A percentile compares a stretch with the other conserved stretches of the same genome.
phyloP scores from a whole-genome alignment of 2,888 invertebrate genomes.

The Meloe dianella region DNA sequence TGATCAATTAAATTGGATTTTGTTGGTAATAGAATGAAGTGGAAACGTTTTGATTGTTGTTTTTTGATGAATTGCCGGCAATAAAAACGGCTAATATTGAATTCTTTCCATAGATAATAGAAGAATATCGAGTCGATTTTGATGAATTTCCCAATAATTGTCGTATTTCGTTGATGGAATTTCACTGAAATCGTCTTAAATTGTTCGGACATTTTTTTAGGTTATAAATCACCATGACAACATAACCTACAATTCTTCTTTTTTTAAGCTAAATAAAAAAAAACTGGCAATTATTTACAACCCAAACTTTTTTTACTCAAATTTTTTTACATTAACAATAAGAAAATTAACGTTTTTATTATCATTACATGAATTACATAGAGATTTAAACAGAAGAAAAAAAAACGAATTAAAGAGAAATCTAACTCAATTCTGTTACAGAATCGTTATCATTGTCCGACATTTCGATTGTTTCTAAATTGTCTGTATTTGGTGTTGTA shows the following conservation, averaged over 20 bases:
- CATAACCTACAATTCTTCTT: too few relatives aligned
- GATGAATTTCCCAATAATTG: constrained; percentile 16
- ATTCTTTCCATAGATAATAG: constrained; percentile 51
- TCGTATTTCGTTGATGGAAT: background rate
- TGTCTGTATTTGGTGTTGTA: too few relatives aligned
- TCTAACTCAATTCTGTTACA: background rate
- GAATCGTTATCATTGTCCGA: background rate
- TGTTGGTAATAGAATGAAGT: constrained; percentile 64
- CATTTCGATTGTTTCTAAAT: background rate
- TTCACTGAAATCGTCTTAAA: background rate
- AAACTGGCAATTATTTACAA: too few relatives aligned
- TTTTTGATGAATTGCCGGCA: constrained; percentile 19
- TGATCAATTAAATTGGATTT: constrained; percentile 71
- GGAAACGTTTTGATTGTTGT: constrained; percentile 20
- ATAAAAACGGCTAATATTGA: constrained; percentile 44
- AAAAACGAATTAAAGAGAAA: too few relatives aligned
- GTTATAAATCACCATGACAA: background rate
- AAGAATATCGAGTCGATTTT: constrained; percentile 48
- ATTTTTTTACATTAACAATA: background rate
- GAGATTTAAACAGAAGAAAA: background rate
- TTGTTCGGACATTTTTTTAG: background rate
- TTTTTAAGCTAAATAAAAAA: too few relatives aligned
- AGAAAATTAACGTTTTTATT: background rate
- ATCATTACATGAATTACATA: background rate
- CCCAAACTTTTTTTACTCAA: too few relatives aligned